Conservation (phyloP, 2,113 vertebrate species). For the Ibidorhyncha struthersii region DNA sequence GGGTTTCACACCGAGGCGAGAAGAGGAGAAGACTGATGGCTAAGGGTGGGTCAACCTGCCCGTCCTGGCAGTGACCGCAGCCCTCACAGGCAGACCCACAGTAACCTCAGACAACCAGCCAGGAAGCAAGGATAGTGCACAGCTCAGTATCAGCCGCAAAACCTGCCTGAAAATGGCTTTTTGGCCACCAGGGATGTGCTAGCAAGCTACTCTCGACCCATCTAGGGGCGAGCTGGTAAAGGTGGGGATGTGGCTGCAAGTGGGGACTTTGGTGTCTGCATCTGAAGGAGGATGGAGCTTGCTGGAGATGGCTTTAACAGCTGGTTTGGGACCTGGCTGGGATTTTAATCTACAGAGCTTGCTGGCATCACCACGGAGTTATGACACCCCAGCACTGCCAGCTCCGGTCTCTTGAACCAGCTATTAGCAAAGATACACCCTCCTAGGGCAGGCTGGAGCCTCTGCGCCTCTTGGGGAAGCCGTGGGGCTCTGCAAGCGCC, state of each 20-base stretch:
- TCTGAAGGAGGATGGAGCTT: not conserved
- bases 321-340: not conserved
- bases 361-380: not conserved
- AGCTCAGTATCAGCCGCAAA: not conserved
- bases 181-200: not conserved
- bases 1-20: not conserved
- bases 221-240: not conserved
- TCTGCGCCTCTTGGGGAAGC: not conserved
- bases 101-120: not conserved
- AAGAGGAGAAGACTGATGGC: not conserved
- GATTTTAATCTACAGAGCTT: not conserved
- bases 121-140: not conserved
- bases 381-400: not conserved
- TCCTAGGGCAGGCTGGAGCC: not conserved
- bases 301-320: not conserved
- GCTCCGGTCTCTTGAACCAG: not conserved
- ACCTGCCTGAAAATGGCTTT: not conserved
- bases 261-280: not conserved
- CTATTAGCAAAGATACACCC: not conserved
- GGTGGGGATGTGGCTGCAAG: not conserved
- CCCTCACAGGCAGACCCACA: not conserved
- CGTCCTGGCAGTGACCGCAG: not conserved
- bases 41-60: not conserved
- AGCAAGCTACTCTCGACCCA: not conserved
- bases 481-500: fast-evolving